Conservation (phyloP, 1,140 invertebrate species). For the Neuroterus valhalla region DNA sequence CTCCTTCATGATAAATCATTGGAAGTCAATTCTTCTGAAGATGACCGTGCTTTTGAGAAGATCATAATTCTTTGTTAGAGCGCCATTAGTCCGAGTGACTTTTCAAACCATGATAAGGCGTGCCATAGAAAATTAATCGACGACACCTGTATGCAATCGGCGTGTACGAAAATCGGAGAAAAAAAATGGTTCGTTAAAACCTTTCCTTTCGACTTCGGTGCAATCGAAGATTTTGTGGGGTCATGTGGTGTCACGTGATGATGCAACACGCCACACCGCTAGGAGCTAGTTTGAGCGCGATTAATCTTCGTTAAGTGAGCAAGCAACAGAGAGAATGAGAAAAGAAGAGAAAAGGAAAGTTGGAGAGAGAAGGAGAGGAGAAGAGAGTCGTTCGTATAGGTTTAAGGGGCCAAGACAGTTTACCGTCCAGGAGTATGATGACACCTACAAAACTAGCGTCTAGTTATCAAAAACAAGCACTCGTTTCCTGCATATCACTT, state of each 20-base stretch:
- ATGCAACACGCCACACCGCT: constrained; percentile 60
- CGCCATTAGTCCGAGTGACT: constrained; percentile 23
- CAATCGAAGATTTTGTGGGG: constrained; percentile 62
- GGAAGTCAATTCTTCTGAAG: constrained; percentile 16
- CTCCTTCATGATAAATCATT: constrained; percentile 1
- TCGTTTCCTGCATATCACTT: too few relatives aligned
- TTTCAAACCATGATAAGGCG: constrained; percentile 21
- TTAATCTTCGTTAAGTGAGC: constrained; percentile 69
- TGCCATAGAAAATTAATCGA: constrained; percentile 30
- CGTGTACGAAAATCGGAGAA: neutral
- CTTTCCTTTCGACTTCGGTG: constrained; percentile 49
- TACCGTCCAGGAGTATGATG: too few relatives aligned
- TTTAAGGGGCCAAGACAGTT: too few relatives aligned
- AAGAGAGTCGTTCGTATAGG: too few relatives aligned
- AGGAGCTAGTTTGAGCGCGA: constrained; percentile 68
- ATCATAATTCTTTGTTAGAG: constrained; percentile 23
- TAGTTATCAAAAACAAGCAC: too few relatives aligned
- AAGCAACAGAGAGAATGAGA: constrained; percentile 52
- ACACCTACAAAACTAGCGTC: too few relatives aligned
- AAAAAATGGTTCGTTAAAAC: constrained; percentile 51
- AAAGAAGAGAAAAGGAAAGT: constrained; percentile 40
- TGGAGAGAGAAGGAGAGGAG: constrained; percentile 42
- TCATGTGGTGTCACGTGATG: constrained; percentile 65
- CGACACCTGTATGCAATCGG: constrained; percentile 28
- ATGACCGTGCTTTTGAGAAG: neutral